phyloP scores from a whole-genome alignment of 2,797 vertebrate genomes.

The Morelia viridis region DNA sequence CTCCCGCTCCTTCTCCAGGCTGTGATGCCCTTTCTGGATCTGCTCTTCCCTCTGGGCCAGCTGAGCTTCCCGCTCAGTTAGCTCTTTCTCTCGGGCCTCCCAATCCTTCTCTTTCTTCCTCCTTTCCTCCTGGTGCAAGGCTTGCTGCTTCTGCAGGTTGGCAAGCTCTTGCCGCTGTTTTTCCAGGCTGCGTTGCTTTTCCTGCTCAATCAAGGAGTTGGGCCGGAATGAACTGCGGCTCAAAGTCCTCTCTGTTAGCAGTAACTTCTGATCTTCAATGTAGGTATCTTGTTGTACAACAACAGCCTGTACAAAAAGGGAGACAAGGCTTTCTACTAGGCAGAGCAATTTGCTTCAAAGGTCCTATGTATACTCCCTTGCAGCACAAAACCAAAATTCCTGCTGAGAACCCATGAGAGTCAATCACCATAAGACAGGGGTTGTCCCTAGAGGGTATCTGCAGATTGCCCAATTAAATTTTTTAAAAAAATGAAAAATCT shows the following conservation, averaged over 20 bases:
- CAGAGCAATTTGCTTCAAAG: background rate
- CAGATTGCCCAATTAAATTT: background rate
- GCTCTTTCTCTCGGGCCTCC: conserved; percentile 82
- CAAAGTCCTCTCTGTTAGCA: conserved; percentile 79
- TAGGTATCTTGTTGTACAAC: conserved; percentile 95
- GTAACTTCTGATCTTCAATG: conserved; percentile 93
- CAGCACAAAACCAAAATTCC: background rate
- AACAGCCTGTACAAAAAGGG: conserved; percentile 77
- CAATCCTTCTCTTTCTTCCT: conserved; percentile 82
- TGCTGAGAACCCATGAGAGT: background rate
- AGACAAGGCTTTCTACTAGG: background rate
- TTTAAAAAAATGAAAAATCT: background rate
- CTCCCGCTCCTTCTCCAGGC: conserved; percentile 77
- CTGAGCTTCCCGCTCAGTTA: conserved; percentile 77
- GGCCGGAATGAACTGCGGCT: conserved; percentile 76
- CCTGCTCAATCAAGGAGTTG: conserved; percentile 89
- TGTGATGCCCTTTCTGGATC: conserved; percentile 67
- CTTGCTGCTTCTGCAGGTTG: conserved; percentile 88
- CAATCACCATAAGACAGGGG: background rate
- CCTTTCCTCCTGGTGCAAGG: conserved; percentile 86
- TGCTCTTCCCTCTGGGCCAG: conserved; percentile 80
- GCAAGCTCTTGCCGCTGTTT: conserved; percentile 94
- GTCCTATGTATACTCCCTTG: background rate
- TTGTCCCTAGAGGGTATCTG: background rate
- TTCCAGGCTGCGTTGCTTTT: conserved; percentile 96